These are phyloP conservation scores for Corythaixoides concolor DNA, from an alignment of 2,113 vertebrate genomes.

Conservation along the genomic window DNA sequence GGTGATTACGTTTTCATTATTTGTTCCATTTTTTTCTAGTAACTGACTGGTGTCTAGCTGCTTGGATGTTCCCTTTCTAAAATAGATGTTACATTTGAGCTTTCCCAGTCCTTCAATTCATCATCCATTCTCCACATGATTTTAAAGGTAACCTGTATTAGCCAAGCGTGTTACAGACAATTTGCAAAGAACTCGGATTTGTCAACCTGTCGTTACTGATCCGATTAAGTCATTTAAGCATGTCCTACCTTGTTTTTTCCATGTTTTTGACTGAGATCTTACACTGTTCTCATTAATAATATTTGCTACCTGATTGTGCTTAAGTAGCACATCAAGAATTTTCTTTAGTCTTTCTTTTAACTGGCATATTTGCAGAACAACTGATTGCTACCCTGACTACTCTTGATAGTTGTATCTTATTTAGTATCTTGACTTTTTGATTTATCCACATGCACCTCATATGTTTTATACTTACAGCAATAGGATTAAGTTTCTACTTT, in stretches of 20 bases:
- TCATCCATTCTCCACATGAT: neutral
- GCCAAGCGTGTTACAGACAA: neutral
- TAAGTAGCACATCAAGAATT: neutral
- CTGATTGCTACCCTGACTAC: neutral
- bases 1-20: neutral
- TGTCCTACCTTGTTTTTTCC: neutral
- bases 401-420: neutral
- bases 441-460: rapidly evolving
- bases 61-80: neutral
- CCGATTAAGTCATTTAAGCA: neutral
- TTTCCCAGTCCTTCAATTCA: neutral
- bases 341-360: neutral
- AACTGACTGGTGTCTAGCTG: neutral
- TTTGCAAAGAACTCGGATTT: neutral
- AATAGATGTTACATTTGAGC: neutral
- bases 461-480: neutral
- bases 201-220: neutral
- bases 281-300: neutral
- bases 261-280: neutral
- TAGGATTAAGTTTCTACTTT: neutral
- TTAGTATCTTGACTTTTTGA: neutral
- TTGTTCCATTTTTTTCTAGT: too few relatives aligned
- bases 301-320: neutral
- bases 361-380: neutral
- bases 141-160: neutral